Base-by-base conservation (phyloP, 64 coral and sea anemone species). In the Stichodactyla helianthus region DNA sequence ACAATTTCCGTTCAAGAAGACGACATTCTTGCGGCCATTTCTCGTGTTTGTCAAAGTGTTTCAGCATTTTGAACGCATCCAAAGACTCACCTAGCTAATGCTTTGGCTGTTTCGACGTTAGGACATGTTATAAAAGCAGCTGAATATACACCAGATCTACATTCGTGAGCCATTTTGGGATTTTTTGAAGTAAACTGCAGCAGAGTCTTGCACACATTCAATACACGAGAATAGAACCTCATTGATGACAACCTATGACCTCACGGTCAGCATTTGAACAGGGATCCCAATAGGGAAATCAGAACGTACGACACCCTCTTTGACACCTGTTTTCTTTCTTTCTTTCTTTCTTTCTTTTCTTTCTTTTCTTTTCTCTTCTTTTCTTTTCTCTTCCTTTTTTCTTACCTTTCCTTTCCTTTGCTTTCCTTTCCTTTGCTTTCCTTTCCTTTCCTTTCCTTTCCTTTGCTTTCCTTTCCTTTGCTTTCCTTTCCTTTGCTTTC, bases 81-180 rank as follows among this genome's bases (percentile, higher is more conserved):
- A 74, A 3, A 52, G 17, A 20, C 78, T 81, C n/a, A 81, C 78
- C 78, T 81, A 54, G 78, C 78, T 52, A 81, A 54, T 52, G 78
- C 78, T 20, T 81, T 81, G 78, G 78, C 78, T 81, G 78, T 81
- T 81, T 81, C 78, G 19, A 52, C 14, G 14, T 81, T 81, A 52
- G 78, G 78, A 81, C 78, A 81, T 54, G 78, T 81, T 81, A 81
- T 81, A 53, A 81, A 81, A 18, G 50, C 78, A 81, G 78, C 17
- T 8, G 78, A 81, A 20, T 53, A 81, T 44, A 20, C 14, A 52
- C 52, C 52, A 54, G 50, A 81, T 9, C 25, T 10, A 74, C 25
- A 74, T 35, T 28, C 23, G 12, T 74, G 22, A 7, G 68, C 68
- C 68, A 74, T 74, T 74, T 10, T 74, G 23, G 10, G 17, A 51